These are phyloP conservation scores for Lamellibrachia satsuma DNA, from an alignment of 2,888 invertebrate species.

Conservation along the genomic window DNA sequence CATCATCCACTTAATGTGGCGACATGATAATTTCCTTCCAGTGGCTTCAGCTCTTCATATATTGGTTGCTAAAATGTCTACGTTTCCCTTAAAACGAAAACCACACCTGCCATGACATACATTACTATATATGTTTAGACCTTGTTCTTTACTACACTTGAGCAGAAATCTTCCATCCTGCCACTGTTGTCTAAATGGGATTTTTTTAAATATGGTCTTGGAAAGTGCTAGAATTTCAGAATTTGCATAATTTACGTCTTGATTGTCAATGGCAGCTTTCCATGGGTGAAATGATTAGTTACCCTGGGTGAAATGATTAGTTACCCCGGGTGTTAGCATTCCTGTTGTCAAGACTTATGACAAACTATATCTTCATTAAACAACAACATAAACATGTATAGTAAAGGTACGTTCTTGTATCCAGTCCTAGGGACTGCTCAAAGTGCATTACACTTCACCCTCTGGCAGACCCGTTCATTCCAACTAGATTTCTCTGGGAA, in stretches of 20 bases:
- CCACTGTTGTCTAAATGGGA: background rate
- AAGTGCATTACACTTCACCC: too few relatives aligned
- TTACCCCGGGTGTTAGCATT: background rate
- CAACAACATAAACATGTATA: background rate
- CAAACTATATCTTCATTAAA: background rate
- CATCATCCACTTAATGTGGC: too few relatives aligned
- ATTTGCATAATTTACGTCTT: background rate
- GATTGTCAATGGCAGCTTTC: background rate
- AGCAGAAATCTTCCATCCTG: background rate
- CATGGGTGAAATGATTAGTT: background rate
- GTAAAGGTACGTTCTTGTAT: too few relatives aligned
- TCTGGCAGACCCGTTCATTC: too few relatives aligned
- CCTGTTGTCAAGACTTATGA: background rate
- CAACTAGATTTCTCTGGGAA: too few relatives aligned
- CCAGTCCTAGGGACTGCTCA: too few relatives aligned
- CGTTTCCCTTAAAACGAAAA: background rate
- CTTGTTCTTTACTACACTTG: background rate
- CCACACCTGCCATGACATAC: background rate
- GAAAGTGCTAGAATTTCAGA: background rate
- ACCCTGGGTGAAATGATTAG: background rate
- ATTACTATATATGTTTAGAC: background rate
- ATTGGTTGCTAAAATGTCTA: background rate
- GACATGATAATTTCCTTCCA: too few relatives aligned
- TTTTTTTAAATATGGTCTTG: background rate
- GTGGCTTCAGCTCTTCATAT: background rate